A percentile compares a stretch with the other conserved stretches of the same genome.
These are phyloP conservation scores for Hyposoter dolosus DNA, from an alignment of 2,888 invertebrate species.

Conservation along the genomic window DNA sequence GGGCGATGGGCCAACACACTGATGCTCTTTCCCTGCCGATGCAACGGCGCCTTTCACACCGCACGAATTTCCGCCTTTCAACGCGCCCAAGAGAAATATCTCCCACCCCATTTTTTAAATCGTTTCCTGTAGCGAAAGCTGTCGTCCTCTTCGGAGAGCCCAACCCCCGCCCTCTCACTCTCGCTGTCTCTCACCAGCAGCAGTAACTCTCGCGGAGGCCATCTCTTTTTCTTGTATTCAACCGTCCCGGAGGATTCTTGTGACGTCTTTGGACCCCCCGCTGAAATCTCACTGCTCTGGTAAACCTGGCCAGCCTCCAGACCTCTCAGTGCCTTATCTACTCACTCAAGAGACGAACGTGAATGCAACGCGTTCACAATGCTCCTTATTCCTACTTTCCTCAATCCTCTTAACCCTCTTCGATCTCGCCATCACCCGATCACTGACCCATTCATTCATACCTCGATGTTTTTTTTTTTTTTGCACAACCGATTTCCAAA, in stretches of 20 bases:
- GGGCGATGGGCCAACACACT: constrained; percentile 61
- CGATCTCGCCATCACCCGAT: constrained; percentile 10
- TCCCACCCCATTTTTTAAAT: constrained; percentile 43
- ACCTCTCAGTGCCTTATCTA: constrained; percentile 40
- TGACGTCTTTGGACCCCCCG: constrained; percentile 47
- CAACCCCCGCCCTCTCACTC: not conserved
- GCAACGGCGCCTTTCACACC: constrained; percentile 35
- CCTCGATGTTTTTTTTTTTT: not conserved
- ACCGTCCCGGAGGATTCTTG: constrained; percentile 21
- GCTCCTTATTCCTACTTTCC: constrained; percentile 40
- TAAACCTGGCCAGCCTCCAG: constrained; percentile 58
- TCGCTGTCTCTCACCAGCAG: constrained; percentile 1
- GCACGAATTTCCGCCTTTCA: constrained; percentile 76
- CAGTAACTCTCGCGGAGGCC: constrained; percentile 3
- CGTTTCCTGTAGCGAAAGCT: constrained; percentile 63
- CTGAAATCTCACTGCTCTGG: constrained; percentile 51
- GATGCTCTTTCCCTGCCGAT: constrained; percentile 40
- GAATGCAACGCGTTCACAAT: constrained; percentile 15
- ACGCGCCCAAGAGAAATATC: constrained; percentile 65
- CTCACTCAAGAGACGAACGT: constrained; percentile 24
- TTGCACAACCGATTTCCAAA: not conserved
- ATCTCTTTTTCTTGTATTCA: constrained; percentile 46
- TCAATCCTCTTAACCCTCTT: constrained; percentile 20
- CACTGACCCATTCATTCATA: constrained; percentile 19
- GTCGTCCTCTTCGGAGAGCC: constrained; percentile 39